Conservation (phyloP, 2,888 invertebrate species). For the Loripinus fragilis region DNA sequence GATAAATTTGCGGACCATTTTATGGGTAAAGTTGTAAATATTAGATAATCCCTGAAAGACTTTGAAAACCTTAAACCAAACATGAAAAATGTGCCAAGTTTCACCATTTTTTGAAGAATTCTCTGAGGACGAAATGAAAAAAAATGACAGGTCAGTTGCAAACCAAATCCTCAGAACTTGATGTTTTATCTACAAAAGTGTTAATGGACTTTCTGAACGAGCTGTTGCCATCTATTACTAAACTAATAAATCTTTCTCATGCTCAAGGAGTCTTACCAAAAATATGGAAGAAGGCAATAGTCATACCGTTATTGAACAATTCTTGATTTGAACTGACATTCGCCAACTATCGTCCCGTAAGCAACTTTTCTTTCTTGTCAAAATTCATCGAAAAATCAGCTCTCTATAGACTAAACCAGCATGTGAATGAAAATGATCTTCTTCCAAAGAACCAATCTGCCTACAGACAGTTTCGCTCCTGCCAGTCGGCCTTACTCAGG, state of each 20-base stretch:
- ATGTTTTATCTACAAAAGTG: background rate
- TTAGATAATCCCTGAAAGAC: too few relatives aligned
- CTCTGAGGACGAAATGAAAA: too few relatives aligned
- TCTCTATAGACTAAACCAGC: too few relatives aligned
- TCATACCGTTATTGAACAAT: slow-evolving; percentile 40
- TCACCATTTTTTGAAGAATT: too few relatives aligned
- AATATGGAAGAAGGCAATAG: slow-evolving; percentile 28
- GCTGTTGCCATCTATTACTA: too few relatives aligned
- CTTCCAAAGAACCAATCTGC: slow-evolving; percentile 45
- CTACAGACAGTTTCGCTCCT: slow-evolving; percentile 40
- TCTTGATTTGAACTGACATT: slow-evolving; percentile 33
- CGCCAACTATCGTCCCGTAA: slow-evolving; percentile 38
- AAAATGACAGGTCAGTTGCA: too few relatives aligned
- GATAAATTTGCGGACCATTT: too few relatives aligned
- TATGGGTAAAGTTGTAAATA: too few relatives aligned
- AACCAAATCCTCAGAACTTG: background rate
- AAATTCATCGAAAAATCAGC: slow-evolving; percentile 46
- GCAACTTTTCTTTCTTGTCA: slow-evolving; percentile 42
- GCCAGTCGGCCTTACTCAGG: slow-evolving; percentile 37
- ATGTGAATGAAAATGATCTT: slow-evolving; percentile 26
- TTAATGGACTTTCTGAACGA: too few relatives aligned
- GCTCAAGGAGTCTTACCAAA: background rate
- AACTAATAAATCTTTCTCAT: background rate
- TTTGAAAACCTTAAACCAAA: too few relatives aligned
- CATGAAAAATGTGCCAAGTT: too few relatives aligned